Conservation (phyloP, 2,888 invertebrate genomes). For the Himalopsyche anomala region DNA sequence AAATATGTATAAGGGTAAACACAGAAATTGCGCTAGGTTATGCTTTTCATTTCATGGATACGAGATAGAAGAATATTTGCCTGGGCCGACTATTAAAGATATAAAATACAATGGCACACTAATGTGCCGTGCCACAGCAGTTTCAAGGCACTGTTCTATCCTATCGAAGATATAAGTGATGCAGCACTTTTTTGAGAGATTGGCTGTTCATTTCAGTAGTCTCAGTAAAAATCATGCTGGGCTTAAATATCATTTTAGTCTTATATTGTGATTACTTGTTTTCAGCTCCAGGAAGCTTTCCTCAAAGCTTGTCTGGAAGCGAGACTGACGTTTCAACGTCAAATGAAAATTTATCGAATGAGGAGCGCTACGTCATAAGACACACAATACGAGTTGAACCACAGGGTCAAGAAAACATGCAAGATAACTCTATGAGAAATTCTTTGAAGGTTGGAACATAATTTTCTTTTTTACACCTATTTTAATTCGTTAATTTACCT, state of each 20-base stretch:
- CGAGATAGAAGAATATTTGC: too few species aligned
- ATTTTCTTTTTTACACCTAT: not conserved
- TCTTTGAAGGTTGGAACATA: constrained; percentile 76
- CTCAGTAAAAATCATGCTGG: too few species aligned
- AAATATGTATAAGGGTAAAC: too few species aligned
- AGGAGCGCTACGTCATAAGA: constrained; percentile 88
- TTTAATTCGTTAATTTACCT: not conserved
- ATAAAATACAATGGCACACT: too few species aligned
- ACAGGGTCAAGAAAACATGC: constrained; percentile 91
- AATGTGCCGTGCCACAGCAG: too few species aligned
- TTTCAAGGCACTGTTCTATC: too few species aligned
- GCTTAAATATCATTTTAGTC: not conserved
- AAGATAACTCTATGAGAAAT: constrained; percentile 77
- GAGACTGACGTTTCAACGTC: constrained; percentile 94
- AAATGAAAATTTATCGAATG: constrained; percentile 91
- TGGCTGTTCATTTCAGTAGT: too few species aligned
- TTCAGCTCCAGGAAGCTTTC: constrained; percentile 78
- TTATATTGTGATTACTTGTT: not conserved
- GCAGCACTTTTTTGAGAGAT: too few species aligned
- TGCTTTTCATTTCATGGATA: too few species aligned
- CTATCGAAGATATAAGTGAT: too few species aligned
- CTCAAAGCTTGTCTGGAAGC: constrained; percentile 89
- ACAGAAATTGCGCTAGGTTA: too few species aligned
- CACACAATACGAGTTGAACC: constrained; percentile 92
- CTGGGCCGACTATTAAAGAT: too few species aligned